Evolutionary conservation across 1,140 invertebrate genomes (phyloP).

Genomic region (Drosophila pallidifrons): DNA sequence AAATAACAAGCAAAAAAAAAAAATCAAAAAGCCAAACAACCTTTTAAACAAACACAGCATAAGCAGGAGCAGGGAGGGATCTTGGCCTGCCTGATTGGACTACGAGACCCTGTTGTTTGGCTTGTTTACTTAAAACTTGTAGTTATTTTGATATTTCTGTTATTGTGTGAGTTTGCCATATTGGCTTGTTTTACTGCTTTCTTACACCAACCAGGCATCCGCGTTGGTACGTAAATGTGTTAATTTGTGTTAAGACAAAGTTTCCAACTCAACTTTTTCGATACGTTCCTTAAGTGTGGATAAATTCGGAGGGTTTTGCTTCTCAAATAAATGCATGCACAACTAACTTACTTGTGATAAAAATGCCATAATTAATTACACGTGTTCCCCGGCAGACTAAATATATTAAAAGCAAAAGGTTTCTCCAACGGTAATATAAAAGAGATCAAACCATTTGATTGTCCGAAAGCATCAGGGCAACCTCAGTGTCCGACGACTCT

Average conservation of each 20-base stretch:
- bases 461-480: conserved; percentile 7
- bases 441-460: conserved; percentile 68
- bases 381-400: conserved; percentile 47
- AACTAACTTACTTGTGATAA: conserved; percentile 12
- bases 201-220: not conserved
- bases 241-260: conserved; percentile 44
- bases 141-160: conserved; percentile 24
- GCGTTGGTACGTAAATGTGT: conserved; percentile 44
- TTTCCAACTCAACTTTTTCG: conserved; percentile 13
- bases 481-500: conserved; percentile 7
- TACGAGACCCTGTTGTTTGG: conserved; percentile 1
- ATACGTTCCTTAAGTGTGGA: not conserved
- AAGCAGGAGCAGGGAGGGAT: not conserved
- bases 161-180: conserved; percentile 12
- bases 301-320: not conserved
- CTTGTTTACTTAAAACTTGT: conserved; percentile 26
- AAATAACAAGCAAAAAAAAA: conserved; percentile 4
- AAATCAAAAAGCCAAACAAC: conserved; percentile 11
- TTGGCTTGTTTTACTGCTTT: conserved; percentile 16
- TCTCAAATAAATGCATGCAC: conserved; percentile 14
- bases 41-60: not conserved
- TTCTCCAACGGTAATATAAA: conserved; percentile 39
- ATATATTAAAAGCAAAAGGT: conserved; percentile 66
- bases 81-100: conserved; percentile 11
- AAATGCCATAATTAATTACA: conserved; percentile 68